phyloP scores from a whole-genome alignment of 2,888 invertebrate genomes.

The Ommatoiulus sabulosus region DNA sequence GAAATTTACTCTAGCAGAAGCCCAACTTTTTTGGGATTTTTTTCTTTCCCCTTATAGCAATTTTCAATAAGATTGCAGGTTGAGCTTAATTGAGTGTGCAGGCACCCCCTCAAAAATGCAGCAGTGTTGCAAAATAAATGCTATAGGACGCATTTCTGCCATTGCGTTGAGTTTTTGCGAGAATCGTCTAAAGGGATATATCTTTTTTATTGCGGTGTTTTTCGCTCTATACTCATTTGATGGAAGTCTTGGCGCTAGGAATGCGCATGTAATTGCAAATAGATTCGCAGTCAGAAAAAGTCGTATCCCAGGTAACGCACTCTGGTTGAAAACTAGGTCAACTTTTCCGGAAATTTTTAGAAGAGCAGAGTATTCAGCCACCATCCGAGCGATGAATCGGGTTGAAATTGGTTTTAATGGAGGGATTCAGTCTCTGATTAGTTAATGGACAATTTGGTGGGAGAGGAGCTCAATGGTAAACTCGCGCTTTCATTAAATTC shows the following conservation, averaged over 20 bases:
- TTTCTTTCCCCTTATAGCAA: neutral
- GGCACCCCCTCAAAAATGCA: conserved; percentile 18
- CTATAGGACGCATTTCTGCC: conserved; percentile 35
- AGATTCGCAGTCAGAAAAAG: conserved; percentile 24
- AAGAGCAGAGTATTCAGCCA: neutral
- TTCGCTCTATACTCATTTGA: conserved; percentile 16
- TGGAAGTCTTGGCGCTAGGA: conserved; percentile 26
- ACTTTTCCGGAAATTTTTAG: conserved; percentile 6
- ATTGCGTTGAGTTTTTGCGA: conserved; percentile 13
- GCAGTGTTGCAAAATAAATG: conserved; percentile 17
- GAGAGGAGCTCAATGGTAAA: neutral
- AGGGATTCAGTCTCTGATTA: neutral
- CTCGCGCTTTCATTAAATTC: neutral
- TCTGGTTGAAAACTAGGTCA: neutral
- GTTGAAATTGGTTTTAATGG: conserved; percentile 17
- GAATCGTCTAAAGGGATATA: conserved; percentile 43
- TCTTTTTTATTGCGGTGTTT: conserved; percentile 39
- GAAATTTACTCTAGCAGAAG: neutral
- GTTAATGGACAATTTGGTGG: conserved; percentile 21
- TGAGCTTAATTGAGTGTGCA: conserved; percentile 43
- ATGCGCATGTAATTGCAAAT: conserved; percentile 40
- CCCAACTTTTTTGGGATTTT: neutral
- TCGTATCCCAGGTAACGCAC: conserved; percentile 37
- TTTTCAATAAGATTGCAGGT: conserved; percentile 40
- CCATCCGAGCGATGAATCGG: neutral